Base-by-base conservation (phyloP, 2,113 vertebrate species). In the Equus quagga region DNA sequence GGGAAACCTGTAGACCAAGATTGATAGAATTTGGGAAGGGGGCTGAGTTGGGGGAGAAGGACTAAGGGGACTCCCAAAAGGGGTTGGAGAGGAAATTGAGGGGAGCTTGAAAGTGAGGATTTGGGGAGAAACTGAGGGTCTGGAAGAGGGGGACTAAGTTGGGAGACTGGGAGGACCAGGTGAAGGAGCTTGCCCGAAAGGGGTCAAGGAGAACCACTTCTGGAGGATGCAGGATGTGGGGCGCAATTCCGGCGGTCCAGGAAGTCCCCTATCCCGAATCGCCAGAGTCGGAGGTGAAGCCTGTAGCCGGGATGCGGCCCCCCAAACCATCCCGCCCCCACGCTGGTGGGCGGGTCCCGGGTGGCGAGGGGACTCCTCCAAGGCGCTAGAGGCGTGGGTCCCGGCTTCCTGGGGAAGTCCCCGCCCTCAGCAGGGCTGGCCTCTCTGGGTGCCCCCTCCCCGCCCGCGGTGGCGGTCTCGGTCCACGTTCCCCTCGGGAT, bases 391-490 rank as follows among this genome's bases (percentile, higher is more conserved):
- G 90, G 92, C 46, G 60, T 58, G 54, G 93, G 88, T 83, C 80
- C 33, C 3, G 3, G 85, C 80, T 96, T 98, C 96, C 97, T 96
- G 93, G 96, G 96, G 96, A 98, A 97, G 97, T 93, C 72, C 80
- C 96, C 94, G 89, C 95, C 95, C 93, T 95, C 78, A 0, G 76
- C 65, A 70, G 64, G 89, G 96, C 13, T 26, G 23, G 72, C 82
- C 58, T 88, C 79, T 56, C 93, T n/a, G 87, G 90, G 96, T 12
- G 81, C 84, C 91, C 89, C 64, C 49, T 31, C 83, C 85, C 58
- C 26, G 44, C 51, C 81, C 36, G 41, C 51, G 1, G 58, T 6
- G 46, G 93, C 60, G 6, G 92, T 62, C 94, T 94, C 3, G 14
- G 75, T 90, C 93, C 62, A 17, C 23, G 24, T 15, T 80, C 90